A percentile compares a stretch with the other conserved stretches of the same genome.
Evolutionary conservation across 1,140 invertebrate genomes (phyloP).

Genomic region (Drosophila sturtevanti): DNA sequence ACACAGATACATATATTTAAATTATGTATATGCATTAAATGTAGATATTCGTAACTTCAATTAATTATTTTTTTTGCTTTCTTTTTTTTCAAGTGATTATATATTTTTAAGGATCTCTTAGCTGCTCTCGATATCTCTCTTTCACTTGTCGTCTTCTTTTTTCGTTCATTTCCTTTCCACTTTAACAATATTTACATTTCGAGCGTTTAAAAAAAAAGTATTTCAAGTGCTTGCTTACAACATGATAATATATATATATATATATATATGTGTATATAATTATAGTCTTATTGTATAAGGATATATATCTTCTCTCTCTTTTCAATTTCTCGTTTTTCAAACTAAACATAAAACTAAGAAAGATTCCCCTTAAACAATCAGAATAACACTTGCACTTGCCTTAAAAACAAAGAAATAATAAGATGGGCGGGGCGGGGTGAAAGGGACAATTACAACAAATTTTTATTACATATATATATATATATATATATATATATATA

Average conservation of each 20-base stretch:
- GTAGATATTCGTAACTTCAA: slow-evolving; percentile 33
- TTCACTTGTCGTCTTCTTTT: slow-evolving; percentile 31
- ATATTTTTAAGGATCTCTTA: slow-evolving; percentile 57
- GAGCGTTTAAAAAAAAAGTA: slow-evolving; percentile 47
- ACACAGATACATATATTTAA: slow-evolving; percentile 16
- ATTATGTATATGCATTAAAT: slow-evolving; percentile 14
- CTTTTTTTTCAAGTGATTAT: slow-evolving; percentile 30
- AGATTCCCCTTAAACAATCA: slow-evolving; percentile 38
- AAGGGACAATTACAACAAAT: slow-evolving; percentile 70
- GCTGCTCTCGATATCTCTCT: slow-evolving; percentile 50
- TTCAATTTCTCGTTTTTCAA: slow-evolving; percentile 27
- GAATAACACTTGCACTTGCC: slow-evolving; percentile 61
- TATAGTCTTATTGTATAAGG: slow-evolving; percentile 17
- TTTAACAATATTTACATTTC: slow-evolving; percentile 77
- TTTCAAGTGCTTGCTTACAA: slow-evolving; percentile 56
- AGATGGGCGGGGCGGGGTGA: slow-evolving; percentile 8
- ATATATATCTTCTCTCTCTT: slow-evolving; percentile 25
- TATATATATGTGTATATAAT: slow-evolving; percentile 34
- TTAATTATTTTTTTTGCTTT: neutral
- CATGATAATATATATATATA: slow-evolving; percentile 54
- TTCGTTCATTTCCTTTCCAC: slow-evolving; percentile 22
- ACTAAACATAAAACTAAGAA: slow-evolving; percentile 16
- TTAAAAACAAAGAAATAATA: slow-evolving; percentile 49
- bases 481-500: neutral
- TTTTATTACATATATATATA: slow-evolving; percentile 38